Percentiles rank a stretch among this genome's conserved stretches.
These are phyloP conservation scores for Eolophus roseicapilla DNA, from an alignment of 2,113 vertebrate genomes.

Conservation along the genomic window DNA sequence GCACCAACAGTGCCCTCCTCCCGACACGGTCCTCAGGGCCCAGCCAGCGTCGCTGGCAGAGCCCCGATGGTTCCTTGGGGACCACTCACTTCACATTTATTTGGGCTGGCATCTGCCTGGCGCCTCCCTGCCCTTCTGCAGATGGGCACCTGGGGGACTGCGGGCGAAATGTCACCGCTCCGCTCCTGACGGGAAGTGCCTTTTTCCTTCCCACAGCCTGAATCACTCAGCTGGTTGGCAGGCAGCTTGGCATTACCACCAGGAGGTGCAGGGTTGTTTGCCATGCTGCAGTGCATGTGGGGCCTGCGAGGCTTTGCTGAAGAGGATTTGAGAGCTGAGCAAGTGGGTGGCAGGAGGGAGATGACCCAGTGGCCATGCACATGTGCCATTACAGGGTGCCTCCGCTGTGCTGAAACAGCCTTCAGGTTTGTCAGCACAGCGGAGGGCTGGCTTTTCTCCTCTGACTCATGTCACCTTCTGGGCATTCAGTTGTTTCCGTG, in stretches of 20 bases:
- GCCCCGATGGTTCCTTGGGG: not conserved
- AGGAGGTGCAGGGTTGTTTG: not conserved
- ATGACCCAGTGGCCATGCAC: accelerated
- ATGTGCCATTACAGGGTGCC: accelerated
- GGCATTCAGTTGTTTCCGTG: not conserved
- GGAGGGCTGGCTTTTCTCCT: not conserved
- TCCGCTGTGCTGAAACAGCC: not conserved
- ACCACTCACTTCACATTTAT: not conserved
- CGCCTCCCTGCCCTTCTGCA: constrained; percentile 23
- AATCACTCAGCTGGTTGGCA: not conserved
- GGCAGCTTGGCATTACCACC: not conserved
- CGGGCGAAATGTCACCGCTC: constrained; percentile 16
- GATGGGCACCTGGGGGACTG: constrained; percentile 6
- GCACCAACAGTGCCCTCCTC: not conserved
- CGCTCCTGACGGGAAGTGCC: not conserved
- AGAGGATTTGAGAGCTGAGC: not conserved
- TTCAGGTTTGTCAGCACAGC: accelerated
- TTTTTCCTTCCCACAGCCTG: not conserved
- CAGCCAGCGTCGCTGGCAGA: not conserved
- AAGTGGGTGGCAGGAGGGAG: accelerated
- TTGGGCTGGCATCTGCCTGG: constrained; percentile 22
- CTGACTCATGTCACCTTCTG: not conserved
- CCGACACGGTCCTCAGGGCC: not conserved
- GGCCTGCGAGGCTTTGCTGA: not conserved
- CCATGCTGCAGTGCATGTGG: not conserved